These are phyloP conservation scores for Ctenoplectra terminalis DNA, from an alignment of 1,140 invertebrate genomes.

Conservation along the genomic window DNA sequence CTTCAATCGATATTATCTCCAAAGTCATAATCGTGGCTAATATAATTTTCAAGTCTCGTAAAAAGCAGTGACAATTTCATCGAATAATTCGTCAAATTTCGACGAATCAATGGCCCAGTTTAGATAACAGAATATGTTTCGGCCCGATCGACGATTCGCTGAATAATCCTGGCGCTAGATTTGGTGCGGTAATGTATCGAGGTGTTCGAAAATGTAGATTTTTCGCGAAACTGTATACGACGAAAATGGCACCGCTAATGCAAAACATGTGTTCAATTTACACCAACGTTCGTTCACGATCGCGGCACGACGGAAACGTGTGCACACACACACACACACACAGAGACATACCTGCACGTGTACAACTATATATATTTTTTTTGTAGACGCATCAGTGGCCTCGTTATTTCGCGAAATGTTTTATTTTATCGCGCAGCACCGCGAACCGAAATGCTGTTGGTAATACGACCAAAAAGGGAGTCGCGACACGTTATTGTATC, in stretches of 20 bases:
- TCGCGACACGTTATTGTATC: constrained; percentile 1
- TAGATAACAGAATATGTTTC: background rate
- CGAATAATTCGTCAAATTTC: background rate
- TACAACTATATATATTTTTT: background rate
- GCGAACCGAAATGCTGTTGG: background rate
- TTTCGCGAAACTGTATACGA: constrained; percentile 21
- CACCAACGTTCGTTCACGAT: constrained; percentile 13
- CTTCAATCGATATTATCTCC: background rate
- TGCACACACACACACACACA: no score
- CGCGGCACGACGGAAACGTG: background rate
- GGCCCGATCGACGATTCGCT: background rate
- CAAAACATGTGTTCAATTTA: constrained; percentile 51
- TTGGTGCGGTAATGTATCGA: constrained; percentile 29
- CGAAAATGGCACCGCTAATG: constrained; percentile 45
- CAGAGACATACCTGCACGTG: no score
- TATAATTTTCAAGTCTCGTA: background rate
- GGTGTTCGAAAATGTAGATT: constrained; percentile 10
- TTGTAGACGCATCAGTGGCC: constrained; percentile 10
- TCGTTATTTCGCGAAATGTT: constrained; percentile 28
- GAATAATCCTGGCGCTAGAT: constrained; percentile 1
- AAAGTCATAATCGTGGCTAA: background rate
- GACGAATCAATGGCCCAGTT: background rate
- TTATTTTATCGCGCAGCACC: constrained; percentile 23
- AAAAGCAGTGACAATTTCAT: background rate
- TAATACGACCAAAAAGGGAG: constrained; percentile 21